A percentile compares a stretch with the other conserved stretches of the same genome.
Evolutionary conservation across 2,797 vertebrate genomes (phyloP).

Genomic region (Diceros bicornis): DNA sequence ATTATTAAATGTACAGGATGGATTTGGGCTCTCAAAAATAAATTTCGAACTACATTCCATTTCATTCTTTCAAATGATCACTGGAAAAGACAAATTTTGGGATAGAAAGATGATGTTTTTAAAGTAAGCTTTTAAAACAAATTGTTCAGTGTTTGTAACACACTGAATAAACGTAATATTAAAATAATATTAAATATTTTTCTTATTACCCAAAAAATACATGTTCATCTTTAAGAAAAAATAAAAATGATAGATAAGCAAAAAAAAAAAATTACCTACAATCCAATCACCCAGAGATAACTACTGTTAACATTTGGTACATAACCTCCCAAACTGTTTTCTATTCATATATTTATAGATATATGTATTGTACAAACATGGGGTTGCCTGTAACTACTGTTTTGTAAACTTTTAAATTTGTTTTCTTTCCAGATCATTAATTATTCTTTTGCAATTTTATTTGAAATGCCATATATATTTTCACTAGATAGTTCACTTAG

Average conservation of each 20-base stretch:
- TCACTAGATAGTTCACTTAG: slow-evolving; percentile 11
- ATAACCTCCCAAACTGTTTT: slow-evolving; percentile 16
- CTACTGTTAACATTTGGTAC: slow-evolving; percentile 2
- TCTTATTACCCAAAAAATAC: neutral
- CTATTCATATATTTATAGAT: neutral
- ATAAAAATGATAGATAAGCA: neutral
- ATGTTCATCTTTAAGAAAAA: slow-evolving; percentile 7
- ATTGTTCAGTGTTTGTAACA: neutral
- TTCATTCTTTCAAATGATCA: slow-evolving; percentile 36
- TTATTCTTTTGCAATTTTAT: slow-evolving; percentile 11
- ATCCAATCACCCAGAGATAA: slow-evolving; percentile 30
- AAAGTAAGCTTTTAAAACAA: slow-evolving; percentile 19
- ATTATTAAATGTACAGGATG: neutral
- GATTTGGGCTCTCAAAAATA: slow-evolving; percentile 1
- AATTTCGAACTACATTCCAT: slow-evolving; percentile 33
- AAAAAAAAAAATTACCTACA: neutral
- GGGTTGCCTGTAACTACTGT: neutral
- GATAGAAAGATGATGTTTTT: neutral
- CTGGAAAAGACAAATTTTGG: neutral
- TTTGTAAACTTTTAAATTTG: slow-evolving; percentile 27
- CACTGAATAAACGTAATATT: slow-evolving; percentile 13
- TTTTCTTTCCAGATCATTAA: slow-evolving; percentile 46
- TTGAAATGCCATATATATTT: slow-evolving; percentile 44
- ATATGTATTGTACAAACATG: neutral
- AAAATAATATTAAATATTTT: slow-evolving; percentile 20